Base-by-base conservation (phyloP, 2,113 vertebrate genomes). In the Corynorhinus townsendii region DNA sequence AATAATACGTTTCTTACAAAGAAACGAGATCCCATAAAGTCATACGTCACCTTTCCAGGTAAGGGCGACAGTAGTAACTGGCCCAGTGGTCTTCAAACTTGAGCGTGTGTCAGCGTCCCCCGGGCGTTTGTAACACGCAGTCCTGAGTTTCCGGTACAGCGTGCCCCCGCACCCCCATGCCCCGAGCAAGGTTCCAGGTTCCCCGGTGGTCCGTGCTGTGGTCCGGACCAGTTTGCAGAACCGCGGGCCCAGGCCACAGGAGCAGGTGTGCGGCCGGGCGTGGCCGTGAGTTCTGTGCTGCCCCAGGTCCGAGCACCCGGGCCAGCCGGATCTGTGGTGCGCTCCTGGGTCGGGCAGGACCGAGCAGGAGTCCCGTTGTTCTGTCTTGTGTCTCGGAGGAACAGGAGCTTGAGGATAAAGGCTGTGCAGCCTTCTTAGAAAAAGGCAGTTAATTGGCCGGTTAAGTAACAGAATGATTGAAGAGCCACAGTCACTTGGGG, bases 291-390 rank as follows among this genome's bases (percentile, higher is more conserved):
- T 15, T 3, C 4, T 6, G 38, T 7, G 10, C 69, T 14, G 2
- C 40, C 15, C 28, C 0, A 4, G 49, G 11, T 59, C 30, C 3
- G 9, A 15, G 9, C 19, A 15, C 33, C 33, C 0, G 0, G 14
- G 40, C 7, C n/a, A 0, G 38, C 0, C 4, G 19, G 68, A 11
- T 3, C 14, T 12, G 49, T 15, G 30, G 4, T 4, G 19, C 2
- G 2, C 0, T 26, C 45, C 0, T 0, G 2, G 4, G 45, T 8
- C 24, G 2, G 1, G 5, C 9, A 16, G 54, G 0, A 26, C 6
- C 4, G 4, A 47, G 15, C 4, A 6, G 52, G n/a, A 8, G 6
- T n/a, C 16, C 0, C 0, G 3, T 10, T 12, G 30, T 4, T 26
- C 12, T 16, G 49, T 49, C 49, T 11, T 14, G 20, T 3, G 0